Evolutionary conservation across 2,888 invertebrate genomes (phyloP).

Genomic region (Drosophila macrospina): DNA sequence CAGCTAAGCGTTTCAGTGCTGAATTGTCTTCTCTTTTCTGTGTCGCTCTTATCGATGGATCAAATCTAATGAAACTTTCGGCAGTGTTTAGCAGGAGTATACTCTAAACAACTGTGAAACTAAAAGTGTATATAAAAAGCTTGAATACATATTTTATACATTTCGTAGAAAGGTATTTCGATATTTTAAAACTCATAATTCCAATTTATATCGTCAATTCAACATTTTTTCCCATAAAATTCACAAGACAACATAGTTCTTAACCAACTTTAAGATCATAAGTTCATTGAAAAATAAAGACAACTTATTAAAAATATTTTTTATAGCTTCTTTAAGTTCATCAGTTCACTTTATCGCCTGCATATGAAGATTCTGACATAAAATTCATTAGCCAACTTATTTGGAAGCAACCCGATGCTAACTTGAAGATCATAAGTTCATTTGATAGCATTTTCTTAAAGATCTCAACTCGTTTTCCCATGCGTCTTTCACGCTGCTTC

Average conservation of each 20-base stretch:
- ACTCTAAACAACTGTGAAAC: too few relatives aligned
- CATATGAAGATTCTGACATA: neutral
- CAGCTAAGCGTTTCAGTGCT: too few relatives aligned
- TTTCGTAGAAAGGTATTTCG: too few relatives aligned
- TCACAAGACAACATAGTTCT: too few relatives aligned
- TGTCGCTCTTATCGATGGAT: too few relatives aligned
- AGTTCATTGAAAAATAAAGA: neutral
- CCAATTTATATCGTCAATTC: neutral
- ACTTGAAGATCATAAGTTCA: neutral
- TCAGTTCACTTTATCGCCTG: neutral
- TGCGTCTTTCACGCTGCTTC: conserved; percentile 34
- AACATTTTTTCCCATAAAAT: neutral
- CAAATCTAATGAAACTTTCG: too few relatives aligned
- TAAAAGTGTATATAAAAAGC: too few relatives aligned
- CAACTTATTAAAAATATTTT: neutral
- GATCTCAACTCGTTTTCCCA: conserved; percentile 10
- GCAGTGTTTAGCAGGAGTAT: too few relatives aligned
- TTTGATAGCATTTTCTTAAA: conserved; percentile 21
- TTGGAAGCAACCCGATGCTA: neutral
- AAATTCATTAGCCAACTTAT: neutral
- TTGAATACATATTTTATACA: too few relatives aligned
- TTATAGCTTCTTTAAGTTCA: neutral
- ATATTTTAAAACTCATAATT: too few relatives aligned
- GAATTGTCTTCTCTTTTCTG: too few relatives aligned
- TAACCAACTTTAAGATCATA: neutral